Evolutionary conservation across 2,888 invertebrate genomes (phyloP), one percentile per base, ranked within the genome.

Genomic region (Iselma pallidipennis): DNA sequence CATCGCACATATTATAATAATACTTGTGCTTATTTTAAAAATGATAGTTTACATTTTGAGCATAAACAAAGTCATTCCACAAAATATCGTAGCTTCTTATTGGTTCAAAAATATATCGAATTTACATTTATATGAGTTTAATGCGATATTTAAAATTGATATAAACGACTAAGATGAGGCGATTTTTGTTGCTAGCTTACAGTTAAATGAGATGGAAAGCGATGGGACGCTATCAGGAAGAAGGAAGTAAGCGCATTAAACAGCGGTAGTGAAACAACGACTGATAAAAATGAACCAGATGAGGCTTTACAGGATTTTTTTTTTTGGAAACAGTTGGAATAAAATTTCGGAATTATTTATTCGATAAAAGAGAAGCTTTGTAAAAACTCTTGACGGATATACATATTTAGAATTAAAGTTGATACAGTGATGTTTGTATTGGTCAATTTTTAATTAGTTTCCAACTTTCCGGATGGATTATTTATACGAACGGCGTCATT

Each of bases 51-150:
- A n/a, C n/a, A n/a, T n/a, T n/a, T n/a, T n/a, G n/a, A n/a, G n/a
- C n/a, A n/a, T n/a, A n/a, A n/a, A n/a, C n/a, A n/a, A n/a, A n/a
- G n/a, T n/a, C n/a, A n/a, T n/a, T n/a, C n/a, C n/a, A n/a, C n/a
- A n/a, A n/a, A n/a, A n/a, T n/a, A n/a, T n/a, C n/a, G n/a, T n/a
- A n/a, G n/a, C n/a, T n/a, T n/a, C n/a, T n/a, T n/a, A n/a, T n/a
- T n/a, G n/a, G n/a, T n/a, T n/a, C n/a, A n/a, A n/a, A n/a, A n/a
- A n/a, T n/a, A n/a, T 55, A 56, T 59, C 57, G 57, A 62, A 63
- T 60, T 60, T 63, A 60, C 63, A 63, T 63, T 63, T 60, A 60
- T 63, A 57, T 60, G 16, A 55, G 54, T 55, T 64, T 57, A 57
- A 45, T 64, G 57, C 57, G 64, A 57, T 60, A 64, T 64, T 60